Evolutionary conservation across 2,797 vertebrate genomes (phyloP).

Genomic region (Acipenser transmontanus): DNA sequence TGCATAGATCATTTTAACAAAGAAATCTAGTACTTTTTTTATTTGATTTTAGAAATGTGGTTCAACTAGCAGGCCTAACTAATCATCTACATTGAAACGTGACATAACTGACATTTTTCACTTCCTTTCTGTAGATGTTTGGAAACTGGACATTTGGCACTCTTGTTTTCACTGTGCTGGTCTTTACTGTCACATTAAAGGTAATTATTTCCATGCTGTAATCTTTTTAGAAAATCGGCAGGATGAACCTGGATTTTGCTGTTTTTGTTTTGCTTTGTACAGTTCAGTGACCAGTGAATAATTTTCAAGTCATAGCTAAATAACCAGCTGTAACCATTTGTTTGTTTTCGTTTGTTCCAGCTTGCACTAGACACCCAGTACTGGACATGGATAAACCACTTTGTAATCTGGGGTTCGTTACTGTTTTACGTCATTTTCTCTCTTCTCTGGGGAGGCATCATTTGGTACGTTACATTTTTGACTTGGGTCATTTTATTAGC

Average conservation of each 20-base stretch:
- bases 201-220: slow-evolving; percentile 42
- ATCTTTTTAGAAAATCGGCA: background rate
- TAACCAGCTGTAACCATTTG: slow-evolving; percentile 4
- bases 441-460: slow-evolving; percentile 91
- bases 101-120: slow-evolving; percentile 19
- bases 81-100: slow-evolving; percentile 16
- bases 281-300: too few relatives aligned
- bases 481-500: too few relatives aligned
- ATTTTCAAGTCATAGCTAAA: too few relatives aligned
- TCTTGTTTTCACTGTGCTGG: slow-evolving; percentile 88
- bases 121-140: slow-evolving; percentile 70
- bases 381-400: slow-evolving; percentile 98
- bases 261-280: background rate
- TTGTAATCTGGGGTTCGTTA: slow-evolving; percentile 94
- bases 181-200: slow-evolving; percentile 94
- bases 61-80: background rate
- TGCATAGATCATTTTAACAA: background rate
- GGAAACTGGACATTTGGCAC: slow-evolving; percentile 98
- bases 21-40: background rate
- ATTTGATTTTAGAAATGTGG: background rate
- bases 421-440: slow-evolving; percentile 92
- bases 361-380: slow-evolving; percentile 91
- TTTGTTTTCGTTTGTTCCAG: slow-evolving; percentile 47
- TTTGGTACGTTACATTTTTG: slow-evolving; percentile 67
- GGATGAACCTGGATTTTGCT: background rate